A percentile compares a stretch with the other conserved stretches of the same genome.
These are phyloP conservation scores for Lutjanus campechanus DNA, from an alignment of 2,797 vertebrate species.

Conservation along the genomic window DNA sequence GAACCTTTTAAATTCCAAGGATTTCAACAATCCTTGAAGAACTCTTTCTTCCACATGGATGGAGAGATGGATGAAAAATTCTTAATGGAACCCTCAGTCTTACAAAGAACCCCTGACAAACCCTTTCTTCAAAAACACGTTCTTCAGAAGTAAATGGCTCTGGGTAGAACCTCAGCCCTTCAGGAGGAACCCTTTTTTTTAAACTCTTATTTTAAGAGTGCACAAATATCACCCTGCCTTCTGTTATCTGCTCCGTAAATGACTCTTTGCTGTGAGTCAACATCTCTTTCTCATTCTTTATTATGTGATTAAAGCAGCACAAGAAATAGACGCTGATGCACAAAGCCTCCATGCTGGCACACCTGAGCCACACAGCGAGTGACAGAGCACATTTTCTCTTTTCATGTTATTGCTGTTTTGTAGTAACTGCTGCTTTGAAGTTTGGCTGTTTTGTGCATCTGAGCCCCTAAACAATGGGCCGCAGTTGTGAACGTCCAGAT, in stretches of 20 bases:
- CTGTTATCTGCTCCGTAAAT: constrained; percentile 47
- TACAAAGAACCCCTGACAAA: too few species aligned
- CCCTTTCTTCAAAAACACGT: too few species aligned
- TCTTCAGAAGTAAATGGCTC: too few species aligned
- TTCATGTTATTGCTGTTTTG: constrained; percentile 39
- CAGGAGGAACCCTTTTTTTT: too few species aligned
- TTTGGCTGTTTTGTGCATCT: constrained; percentile 38
- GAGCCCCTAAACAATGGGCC: constrained; percentile 38
- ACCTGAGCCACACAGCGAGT: constrained; percentile 55
- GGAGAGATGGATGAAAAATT: too few species aligned
- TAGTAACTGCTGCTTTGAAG: constrained; percentile 53
- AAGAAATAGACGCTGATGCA: constrained; percentile 51
- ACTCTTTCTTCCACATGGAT: too few species aligned
- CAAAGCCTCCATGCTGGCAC: constrained; percentile 47
- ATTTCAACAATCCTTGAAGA: too few species aligned
- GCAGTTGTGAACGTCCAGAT: constrained; percentile 34
- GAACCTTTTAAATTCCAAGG: too few species aligned
- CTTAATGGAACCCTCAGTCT: too few species aligned
- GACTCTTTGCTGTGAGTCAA: constrained; percentile 57
- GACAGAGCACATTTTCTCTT: constrained; percentile 46
- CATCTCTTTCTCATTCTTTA: constrained; percentile 41
- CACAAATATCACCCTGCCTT: constrained; percentile 20
- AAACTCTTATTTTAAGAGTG: too few species aligned
- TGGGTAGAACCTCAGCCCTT: too few species aligned
- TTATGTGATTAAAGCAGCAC: constrained; percentile 49